Base-by-base conservation (phyloP, 2,113 vertebrate genomes). In the Casuarius casuarius region DNA sequence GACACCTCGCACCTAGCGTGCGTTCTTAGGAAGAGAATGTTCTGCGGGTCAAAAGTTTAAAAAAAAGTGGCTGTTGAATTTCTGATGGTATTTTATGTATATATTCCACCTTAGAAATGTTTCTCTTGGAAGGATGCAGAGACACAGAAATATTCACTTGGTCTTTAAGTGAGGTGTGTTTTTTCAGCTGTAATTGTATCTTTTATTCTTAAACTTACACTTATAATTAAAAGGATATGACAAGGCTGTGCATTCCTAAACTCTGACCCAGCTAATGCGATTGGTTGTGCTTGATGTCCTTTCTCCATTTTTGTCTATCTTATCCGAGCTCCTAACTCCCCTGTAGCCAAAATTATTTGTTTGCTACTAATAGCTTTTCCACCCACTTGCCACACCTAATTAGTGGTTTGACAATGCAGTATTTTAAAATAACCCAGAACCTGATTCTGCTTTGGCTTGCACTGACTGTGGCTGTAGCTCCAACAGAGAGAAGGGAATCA, bases 171-270 rank as follows among this genome's bases (percentile, higher is more conserved):
- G 46, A 83, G n/a, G 71, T 94, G 40, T 91, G 38, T 95, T 95
- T 96, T 96, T 88, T 92, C 93, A 95, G 94, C 89, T 96, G 92
- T 66, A 92, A 84, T 85, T 77, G 49, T 89, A 48, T 90, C 86
- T 92, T 94, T 94, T 82, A 52, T 95, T 91, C 76, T 92, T 89
- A 92, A 92, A 91, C 58, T 92, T 89, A 72, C 20, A 40, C 23
- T 85, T 73, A 31, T 91, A 93, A 93, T 97, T 80, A 71, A 95
- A 96, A 92, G 75, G 38, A 58, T 91, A 67, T 78, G 84, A 94
- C 86, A 95, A 84, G 46, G 54, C 84, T 88, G 74, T 94, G 48
- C 84, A 91, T 94, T 95, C 68, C 72, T 95, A 74, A 95, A 82
- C 22, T 7, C 58, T 89, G 70, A 94, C 49, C 82, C 77, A 31